Base-by-base conservation (phyloP, 2,113 vertebrate genomes). In the Chitala chitala region DNA sequence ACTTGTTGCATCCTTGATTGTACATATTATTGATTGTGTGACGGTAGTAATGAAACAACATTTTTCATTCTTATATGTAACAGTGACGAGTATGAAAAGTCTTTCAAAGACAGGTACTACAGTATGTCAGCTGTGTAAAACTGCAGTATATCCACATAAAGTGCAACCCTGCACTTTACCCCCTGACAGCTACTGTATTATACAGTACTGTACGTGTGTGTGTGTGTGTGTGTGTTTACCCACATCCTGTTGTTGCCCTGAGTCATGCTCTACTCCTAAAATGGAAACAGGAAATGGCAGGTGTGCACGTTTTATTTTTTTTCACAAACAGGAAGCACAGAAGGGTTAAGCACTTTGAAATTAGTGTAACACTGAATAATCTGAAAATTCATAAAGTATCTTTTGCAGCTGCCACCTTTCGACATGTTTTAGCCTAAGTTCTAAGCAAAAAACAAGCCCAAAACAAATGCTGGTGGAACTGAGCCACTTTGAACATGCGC, bases 211-310 rank as follows among this genome's bases (percentile, higher is more conserved):
- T 74, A 68, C 15, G 5, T 26, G 31, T 55, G 51, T 50, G 50
- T 31, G 31, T n/a, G 29, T n/a, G n/a, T n/a, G 38, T 22, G 4
- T 10, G 20, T 36, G 5, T 31, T 22, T 44, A 17, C 51, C 64
- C 64, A 68, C 63, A 31, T 75, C 63, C 73, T 68, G 73, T 75
- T 75, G 4, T 44, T 68, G 63, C 64, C 38, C 73, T 75, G 64
- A 75, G 63, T 75, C 73, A 75, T n/a, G 15, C 7, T 75, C n/a
- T 55, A 56, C 46, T 44, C 64, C 55, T 22, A 48, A 69, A 69
- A 56, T 56, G 33, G 73, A 68, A 56, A 54, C 50, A 56, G 63
- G 53, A 42, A 31, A 55, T 31, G 24, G 73, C 50, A 68, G 73
- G 51, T 56, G 73, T 55, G 73, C 22, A 53, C 7, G 44, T 7